A percentile compares a stretch with the other conserved stretches of the same genome.
phyloP scores from a whole-genome alignment of 2,113 vertebrate genomes.

The Suricata suricatta region DNA sequence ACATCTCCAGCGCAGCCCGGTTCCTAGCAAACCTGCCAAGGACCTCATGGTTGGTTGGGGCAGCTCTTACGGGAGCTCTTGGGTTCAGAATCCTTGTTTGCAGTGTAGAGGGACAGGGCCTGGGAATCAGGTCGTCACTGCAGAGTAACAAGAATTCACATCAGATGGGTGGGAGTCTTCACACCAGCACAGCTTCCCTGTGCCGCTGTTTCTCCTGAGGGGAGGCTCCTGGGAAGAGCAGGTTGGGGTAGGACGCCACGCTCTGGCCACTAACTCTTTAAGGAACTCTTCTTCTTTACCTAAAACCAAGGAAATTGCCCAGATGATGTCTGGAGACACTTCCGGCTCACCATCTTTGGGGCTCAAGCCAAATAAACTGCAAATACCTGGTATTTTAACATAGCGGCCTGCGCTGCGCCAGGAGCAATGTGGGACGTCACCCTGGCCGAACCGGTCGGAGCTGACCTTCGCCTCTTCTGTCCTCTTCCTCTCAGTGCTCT shows the following conservation, averaged over 20 bases:
- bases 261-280: neutral
- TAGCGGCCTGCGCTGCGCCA: neutral
- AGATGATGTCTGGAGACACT: neutral
- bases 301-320: neutral
- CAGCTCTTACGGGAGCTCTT: neutral
- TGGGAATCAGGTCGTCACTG: neutral
- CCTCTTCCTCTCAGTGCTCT: slow-evolving; percentile 88
- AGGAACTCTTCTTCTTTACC: neutral
- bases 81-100: neutral
- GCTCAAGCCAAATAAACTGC: neutral
- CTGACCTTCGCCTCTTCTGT: neutral
- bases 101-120: neutral
- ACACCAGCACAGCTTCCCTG: neutral
- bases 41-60: neutral
- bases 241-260: neutral
- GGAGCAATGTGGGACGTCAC: neutral
- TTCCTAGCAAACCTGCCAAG: neutral
- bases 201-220: neutral
- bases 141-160: neutral
- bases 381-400: neutral
- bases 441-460: neutral
- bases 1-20: neutral
- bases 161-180: neutral
- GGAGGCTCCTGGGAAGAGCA: neutral
- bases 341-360: neutral